These are phyloP conservation scores for Mechanitis messenoides DNA, from an alignment of 2,888 invertebrate species.

Conservation along the genomic window DNA sequence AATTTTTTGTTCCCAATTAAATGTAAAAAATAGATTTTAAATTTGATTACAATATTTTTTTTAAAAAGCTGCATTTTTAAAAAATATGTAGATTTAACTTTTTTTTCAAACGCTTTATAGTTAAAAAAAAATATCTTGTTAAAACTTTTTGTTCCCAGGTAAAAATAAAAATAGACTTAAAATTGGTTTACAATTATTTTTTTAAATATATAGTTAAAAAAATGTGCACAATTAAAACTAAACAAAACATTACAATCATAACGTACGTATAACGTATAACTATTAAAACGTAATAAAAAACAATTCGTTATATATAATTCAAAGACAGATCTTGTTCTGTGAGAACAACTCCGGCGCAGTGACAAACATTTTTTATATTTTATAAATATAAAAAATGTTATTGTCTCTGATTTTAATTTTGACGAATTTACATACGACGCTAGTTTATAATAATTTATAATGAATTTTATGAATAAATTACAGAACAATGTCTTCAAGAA, in stretches of 20 bases:
- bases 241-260: slow-evolving; percentile 2
- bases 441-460: slow-evolving; percentile 55
- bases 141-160: too few species aligned
- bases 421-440: slow-evolving; percentile 58
- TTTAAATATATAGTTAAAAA: not conserved
- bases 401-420: slow-evolving; percentile 67
- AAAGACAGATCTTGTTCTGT: slow-evolving; percentile 50
- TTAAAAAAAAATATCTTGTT: too few species aligned
- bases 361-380: slow-evolving; percentile 44
- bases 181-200: too few species aligned
- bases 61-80: not conserved
- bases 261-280: too few species aligned
- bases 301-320: slow-evolving; percentile 33
- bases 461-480: slow-evolving; percentile 70
- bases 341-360: slow-evolving; percentile 61
- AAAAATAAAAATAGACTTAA: too few species aligned
- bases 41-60: too few species aligned
- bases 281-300: slow-evolving; percentile 4
- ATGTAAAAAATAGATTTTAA: too few species aligned
- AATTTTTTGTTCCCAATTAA: too few species aligned
- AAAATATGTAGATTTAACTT: not conserved
- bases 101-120: too few species aligned
- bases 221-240: not conserved
- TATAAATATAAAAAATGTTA: slow-evolving; percentile 44
- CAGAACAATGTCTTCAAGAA: slow-evolving; percentile 64